Evolutionary conservation across 2,888 invertebrate genomes (phyloP), one percentile per base, ranked within the genome.

Genomic region (Cinara cedri): DNA sequence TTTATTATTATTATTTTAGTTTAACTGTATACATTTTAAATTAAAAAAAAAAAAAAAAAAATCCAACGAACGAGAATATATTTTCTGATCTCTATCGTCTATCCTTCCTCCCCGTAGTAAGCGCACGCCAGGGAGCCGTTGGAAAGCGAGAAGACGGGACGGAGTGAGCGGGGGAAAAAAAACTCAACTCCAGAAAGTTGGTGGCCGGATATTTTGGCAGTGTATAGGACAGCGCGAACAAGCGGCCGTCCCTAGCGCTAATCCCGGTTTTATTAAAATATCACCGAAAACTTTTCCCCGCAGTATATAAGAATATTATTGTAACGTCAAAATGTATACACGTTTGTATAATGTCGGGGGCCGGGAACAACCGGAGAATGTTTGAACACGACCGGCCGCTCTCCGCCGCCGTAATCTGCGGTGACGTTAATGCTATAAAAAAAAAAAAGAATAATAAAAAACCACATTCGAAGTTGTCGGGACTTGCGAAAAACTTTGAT

Each of bases 251-350:
- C 34, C n/a, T n/a, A n/a, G 24, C 71, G 24, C 44, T 71, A 71
- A 71, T 71, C 71, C 71, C 44, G 44, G 44, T 57, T 46, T 71
- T 71, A 71, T 57, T 57, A 71, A 71, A 71, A 71, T 57, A 71
- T 24, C 4, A 44, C 57, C 6, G 16, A 71, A 71, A 71, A 57
- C 21, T 71, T 71, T 57, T 44, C 21, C 24, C 24, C 21, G 9
- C 9, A 1, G 34, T 19, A 19, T 16, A 11, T 44, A 65, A 19
- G 44, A 65, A 44, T 55, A 21, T 55, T 55, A 55, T 11, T 54
- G 6, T 19, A 19, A 54, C 19, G 55, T 19, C 55, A 1, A 11
- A 11, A 55, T 3, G 55, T 21, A 55, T 19, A 55, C 1, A 1
- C 6, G 9, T 6, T n/a, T 4, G n/a, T 6, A 1, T n/a, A 8